Percentiles rank a stretch among this genome's conserved stretches.
Evolutionary conservation across 2,797 vertebrate genomes (phyloP).

Genomic region (Petrocephalus sullivani): DNA sequence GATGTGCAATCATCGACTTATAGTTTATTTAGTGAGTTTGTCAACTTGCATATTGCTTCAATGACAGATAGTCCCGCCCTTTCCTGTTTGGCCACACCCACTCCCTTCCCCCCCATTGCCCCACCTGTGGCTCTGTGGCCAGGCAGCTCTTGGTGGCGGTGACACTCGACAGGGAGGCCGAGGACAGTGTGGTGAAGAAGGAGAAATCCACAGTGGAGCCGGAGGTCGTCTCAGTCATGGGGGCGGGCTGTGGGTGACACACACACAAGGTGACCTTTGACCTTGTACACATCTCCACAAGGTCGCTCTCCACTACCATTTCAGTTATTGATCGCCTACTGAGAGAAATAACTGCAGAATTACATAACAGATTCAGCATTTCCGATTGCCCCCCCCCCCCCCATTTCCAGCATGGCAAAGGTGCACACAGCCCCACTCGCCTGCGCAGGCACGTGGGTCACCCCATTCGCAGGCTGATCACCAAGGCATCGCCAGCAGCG

Average conservation of each 20-base stretch:
- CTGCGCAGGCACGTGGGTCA: constrained; percentile 40
- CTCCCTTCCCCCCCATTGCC: neutral
- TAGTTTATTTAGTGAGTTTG: neutral
- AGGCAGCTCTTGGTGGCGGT: constrained; percentile 37
- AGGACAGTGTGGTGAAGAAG: constrained; percentile 52
- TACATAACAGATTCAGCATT: neutral
- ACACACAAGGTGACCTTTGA: neutral
- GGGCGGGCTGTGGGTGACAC: constrained; percentile 34
- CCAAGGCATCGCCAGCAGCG: constrained; percentile 55
- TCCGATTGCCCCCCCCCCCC: neutral
- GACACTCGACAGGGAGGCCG: constrained; percentile 45
- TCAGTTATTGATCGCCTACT: neutral
- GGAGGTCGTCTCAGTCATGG: constrained; percentile 42
- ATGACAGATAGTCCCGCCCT: neutral
- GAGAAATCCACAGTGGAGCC: constrained; percentile 51
- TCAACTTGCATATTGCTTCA: neutral
- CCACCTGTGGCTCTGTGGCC: constrained; percentile 42
- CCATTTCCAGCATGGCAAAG: neutral
- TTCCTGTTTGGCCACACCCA: neutral
- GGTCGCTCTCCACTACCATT: neutral
- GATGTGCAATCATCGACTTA: neutral
- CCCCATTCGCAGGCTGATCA: constrained; percentile 44
- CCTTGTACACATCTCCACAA: neutral
- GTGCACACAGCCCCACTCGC: constrained; percentile 35
- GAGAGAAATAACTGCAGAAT: neutral